Evolutionary conservation across 2,888 invertebrate genomes (phyloP).

Genomic region (Nomada hirtipes): DNA sequence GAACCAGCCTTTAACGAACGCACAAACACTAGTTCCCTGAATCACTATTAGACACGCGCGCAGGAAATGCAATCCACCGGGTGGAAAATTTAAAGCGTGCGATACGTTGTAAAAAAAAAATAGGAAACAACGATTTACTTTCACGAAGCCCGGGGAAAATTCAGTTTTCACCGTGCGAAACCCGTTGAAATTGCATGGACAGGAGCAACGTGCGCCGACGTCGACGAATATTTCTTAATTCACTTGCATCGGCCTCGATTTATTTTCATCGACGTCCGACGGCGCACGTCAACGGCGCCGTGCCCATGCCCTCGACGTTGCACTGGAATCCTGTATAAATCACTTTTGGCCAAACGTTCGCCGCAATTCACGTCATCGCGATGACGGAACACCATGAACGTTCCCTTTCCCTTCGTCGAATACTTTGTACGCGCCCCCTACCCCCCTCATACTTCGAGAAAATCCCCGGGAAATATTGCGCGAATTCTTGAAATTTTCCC

Average conservation of each 20-base stretch:
- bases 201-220: conserved; percentile 2
- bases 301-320: conserved; percentile 38
- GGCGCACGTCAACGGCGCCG: conserved; percentile 51
- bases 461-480: conserved; percentile 23
- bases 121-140: neutral
- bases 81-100: neutral
- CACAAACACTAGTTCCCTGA: neutral
- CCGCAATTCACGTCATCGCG: conserved; percentile 70
- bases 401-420: conserved; percentile 42
- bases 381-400: conserved; percentile 69
- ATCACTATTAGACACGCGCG: neutral
- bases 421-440: conserved; percentile 17
- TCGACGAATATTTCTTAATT: conserved; percentile 70
- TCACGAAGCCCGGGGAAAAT: neutral
- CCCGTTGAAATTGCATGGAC: conserved; percentile 2
- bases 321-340: conserved; percentile 64
- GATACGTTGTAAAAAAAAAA: too few relatives aligned
- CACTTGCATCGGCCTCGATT: conserved; percentile 62
- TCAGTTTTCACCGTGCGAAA: neutral
- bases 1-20: too few relatives aligned
- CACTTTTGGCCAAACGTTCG: conserved; percentile 61
- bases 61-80: neutral
- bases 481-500: conserved; percentile 36
- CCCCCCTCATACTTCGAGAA: neutral
- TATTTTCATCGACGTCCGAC: conserved; percentile 66